phyloP scores from a whole-genome alignment of 2,113 vertebrate species.

The Macroglossus sobrinus region DNA sequence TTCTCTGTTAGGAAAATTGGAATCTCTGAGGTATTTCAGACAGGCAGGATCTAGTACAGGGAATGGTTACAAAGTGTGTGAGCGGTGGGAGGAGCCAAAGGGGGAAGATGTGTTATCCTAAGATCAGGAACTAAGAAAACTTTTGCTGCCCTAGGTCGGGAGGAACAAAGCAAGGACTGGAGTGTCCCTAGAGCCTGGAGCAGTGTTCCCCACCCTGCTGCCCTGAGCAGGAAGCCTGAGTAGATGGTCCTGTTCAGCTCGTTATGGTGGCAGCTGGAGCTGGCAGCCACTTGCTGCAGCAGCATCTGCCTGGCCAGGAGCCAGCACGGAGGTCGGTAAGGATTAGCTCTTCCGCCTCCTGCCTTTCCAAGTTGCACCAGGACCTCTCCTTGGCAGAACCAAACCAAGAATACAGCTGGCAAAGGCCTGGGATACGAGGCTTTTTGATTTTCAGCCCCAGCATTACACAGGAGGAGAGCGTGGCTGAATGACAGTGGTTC shows the following conservation, averaged over 20 bases:
- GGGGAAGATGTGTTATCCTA: no score
- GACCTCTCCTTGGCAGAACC: background rate
- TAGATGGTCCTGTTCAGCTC: background rate
- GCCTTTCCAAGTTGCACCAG: background rate
- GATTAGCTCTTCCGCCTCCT: background rate
- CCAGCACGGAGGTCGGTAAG: accelerated
- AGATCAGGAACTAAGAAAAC: background rate
- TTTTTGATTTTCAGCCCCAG: background rate
- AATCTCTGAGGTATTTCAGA: background rate
- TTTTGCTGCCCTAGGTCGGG: accelerated
- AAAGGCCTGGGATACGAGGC: background rate
- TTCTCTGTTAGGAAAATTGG: background rate
- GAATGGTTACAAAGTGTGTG: background rate
- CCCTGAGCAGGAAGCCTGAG: background rate
- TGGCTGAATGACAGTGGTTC: accelerated
- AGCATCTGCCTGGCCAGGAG: background rate
- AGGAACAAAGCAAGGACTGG: background rate
- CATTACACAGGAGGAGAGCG: background rate
- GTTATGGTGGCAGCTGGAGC: background rate
- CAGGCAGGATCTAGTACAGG: background rate
- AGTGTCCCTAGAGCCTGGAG: background rate
- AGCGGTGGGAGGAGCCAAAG: background rate
- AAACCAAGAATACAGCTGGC: background rate
- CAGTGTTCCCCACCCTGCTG: background rate
- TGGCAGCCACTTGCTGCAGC: background rate